Conservation (phyloP, 2,113 vertebrate genomes). For the Phyllostomus hastatus region DNA sequence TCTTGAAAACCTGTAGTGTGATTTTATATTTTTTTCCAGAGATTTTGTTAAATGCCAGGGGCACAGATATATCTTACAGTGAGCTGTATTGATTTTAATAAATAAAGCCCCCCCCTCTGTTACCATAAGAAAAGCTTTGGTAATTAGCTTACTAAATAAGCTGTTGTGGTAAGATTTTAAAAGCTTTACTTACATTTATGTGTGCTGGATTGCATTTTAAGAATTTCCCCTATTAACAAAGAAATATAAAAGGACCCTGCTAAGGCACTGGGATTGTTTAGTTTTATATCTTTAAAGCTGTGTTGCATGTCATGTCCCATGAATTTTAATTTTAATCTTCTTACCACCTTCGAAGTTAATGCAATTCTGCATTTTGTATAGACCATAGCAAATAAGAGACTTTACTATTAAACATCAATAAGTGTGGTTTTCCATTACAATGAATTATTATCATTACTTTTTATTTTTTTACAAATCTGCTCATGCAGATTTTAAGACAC, state of each 20-base stretch:
- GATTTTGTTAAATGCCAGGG: neutral
- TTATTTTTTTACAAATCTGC: neutral
- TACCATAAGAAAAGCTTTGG: conserved; percentile 37
- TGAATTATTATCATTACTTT: neutral
- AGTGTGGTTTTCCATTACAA: conserved; percentile 14
- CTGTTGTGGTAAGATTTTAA: conserved; percentile 53
- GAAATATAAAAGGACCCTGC: conserved; percentile 39
- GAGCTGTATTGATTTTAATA: conserved; percentile 43
- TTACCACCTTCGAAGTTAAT: conserved; percentile 57
- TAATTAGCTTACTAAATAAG: conserved; percentile 48
- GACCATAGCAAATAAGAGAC: neutral
- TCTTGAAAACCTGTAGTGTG: neutral
- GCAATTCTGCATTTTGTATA: conserved; percentile 6
- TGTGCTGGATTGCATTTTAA: conserved; percentile 57
- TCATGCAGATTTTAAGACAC: conserved; percentile 15
- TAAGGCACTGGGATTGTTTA: conserved; percentile 33
- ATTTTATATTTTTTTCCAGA: neutral
- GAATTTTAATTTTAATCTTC: conserved; percentile 57
- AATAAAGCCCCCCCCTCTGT: conserved; percentile 8
- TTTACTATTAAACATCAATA: conserved; percentile 34
- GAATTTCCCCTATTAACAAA: conserved; percentile 31
- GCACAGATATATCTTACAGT: conserved; percentile 13
- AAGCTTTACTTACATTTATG: conserved; percentile 45
- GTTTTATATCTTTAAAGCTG: conserved; percentile 27
- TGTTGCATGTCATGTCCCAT: neutral